phyloP scores from a whole-genome alignment of 1,140 invertebrate genomes.

The Drosophila azteca region DNA sequence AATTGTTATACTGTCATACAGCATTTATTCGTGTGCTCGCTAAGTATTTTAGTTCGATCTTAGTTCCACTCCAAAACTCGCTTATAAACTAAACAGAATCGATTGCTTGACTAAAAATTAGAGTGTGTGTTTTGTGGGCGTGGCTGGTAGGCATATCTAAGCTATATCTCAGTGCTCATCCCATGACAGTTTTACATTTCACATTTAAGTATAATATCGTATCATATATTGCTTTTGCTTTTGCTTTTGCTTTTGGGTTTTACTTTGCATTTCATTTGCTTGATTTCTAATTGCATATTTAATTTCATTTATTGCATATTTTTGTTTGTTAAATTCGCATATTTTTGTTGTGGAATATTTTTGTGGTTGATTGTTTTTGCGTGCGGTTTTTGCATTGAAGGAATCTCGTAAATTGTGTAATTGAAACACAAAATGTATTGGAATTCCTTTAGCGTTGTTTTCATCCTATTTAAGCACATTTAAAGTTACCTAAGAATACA shows the following conservation, averaged over 20 bases:
- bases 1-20: conserved; percentile 57
- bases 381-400: conserved; percentile 1
- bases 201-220: conserved; percentile 1
- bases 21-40: conserved; percentile 42
- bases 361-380: conserved; percentile 40
- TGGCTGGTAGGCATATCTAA: conserved; percentile 10
- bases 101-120: conserved; percentile 21
- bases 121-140: conserved; percentile 19
- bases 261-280: background rate
- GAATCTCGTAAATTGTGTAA: conserved; percentile 6
- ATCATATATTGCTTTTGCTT: conserved; percentile 22
- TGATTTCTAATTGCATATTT: conserved; percentile 70
- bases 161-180: conserved; percentile 4
- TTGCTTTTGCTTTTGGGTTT: background rate
- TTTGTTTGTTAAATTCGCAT: conserved; percentile 33
- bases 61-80: conserved; percentile 45
- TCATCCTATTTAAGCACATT: conserved; percentile 5
- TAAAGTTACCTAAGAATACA: conserved; percentile 49
- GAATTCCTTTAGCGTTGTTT: too few relatives aligned
- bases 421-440: conserved; percentile 25
- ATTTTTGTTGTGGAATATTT: conserved; percentile 27
- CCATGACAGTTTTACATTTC: conserved; percentile 9
- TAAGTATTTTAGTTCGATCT: conserved; percentile 23
- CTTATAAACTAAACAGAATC: conserved; percentile 54
- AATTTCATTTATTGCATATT: conserved; percentile 65